Evolutionary conservation across 1,140 invertebrate species (phyloP), one percentile per base, ranked within the genome.

Genomic region (Drosophila erecta): DNA sequence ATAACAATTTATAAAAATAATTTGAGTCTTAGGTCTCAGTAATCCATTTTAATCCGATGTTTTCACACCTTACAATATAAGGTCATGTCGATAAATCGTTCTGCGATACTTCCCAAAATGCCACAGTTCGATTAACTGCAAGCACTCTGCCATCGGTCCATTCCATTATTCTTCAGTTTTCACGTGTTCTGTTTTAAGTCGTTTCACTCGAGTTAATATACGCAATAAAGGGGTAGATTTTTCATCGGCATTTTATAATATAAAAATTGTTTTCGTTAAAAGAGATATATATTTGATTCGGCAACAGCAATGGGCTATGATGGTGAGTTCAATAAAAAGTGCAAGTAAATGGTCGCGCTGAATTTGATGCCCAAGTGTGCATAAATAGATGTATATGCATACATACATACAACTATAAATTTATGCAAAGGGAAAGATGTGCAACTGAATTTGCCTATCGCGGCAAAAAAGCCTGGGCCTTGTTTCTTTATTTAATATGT

Each of bases 161-260:
- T 46, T 84, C 66, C 74, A 43, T 4, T 24, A 22, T 77, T 66
- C 27, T 65, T 8, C 38, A 47, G 20, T 74, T 79, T 83, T 76
- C 79, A 81, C 79, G 76, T 83, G 79, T 79, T 84, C 79, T 83
- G 51, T 83, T 79, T 83, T 84, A 84, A 79, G 64, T 84, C 80
- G 80, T 84, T 83, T 83, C 70, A 37, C 24, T 58, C 55, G 59
- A 62, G 62, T 71, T 76, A 58, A 85, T 64, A 86, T 76, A 86
- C 72, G 81, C 67, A 80, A 66, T 70, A 67, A 46, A 62, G 79
- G 70, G 64, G 81, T 81, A 85, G 78, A 85, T 69, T 78, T 81
- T 85, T 81, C 55, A 60, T 87, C 74, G 78, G 83, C 81, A 77
- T 81, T 81, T 66, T 78, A 50, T 38, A 65, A 55, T 75, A 57